Evolutionary conservation across 2,797 vertebrate genomes (phyloP), one percentile per base, ranked within the genome.

Genomic region (Mus spretus): DNA sequence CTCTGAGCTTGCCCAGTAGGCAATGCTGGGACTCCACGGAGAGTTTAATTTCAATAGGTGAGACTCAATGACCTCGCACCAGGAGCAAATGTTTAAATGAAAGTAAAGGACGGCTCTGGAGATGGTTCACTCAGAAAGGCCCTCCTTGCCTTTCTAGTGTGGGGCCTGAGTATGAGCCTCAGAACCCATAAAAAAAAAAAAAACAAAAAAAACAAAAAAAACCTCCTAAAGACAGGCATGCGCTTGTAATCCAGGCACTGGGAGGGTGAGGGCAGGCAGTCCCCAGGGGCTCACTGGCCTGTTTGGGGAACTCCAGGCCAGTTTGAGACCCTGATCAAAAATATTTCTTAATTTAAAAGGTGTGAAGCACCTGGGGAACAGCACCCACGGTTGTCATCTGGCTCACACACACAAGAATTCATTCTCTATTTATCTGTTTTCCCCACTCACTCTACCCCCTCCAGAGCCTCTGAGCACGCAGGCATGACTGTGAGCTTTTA

Each of bases 391-490:
- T 20, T 74, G n/a, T 57, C 24, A 37, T 74, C 14, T 40, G 67
- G 8, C 84, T 9, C 9, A 82, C 4, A 87, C 22, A 72, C 13
- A 15, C 34, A n/a, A 10, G 13, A 34, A 67, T 34, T 47, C 24
- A 28, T 13, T 24, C n/a, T 20, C 12, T 6, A 22, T 13, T 9
- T 3, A 40, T 75, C 40, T 47, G 26, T 24, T 26, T 47, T 77
- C 8, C 26, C 75, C 44, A 47, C 75, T 77, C 75, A 77, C 37
- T 19, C 59, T 17, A 50, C 82, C 17, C 37, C 31, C 31, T 15
- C 11, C 0, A 47, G 17, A 22, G 28, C 1, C 24, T 61, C 47
- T 37, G 13, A 15, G n/a, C 8, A 44, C 0, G 2, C 0, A 2
- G 81, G 26, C 24, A 47, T 12, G 47, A 26, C 26, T 61, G 14